Conservation (phyloP, 2,888 invertebrate genomes). For the Drosophila anceps region DNA sequence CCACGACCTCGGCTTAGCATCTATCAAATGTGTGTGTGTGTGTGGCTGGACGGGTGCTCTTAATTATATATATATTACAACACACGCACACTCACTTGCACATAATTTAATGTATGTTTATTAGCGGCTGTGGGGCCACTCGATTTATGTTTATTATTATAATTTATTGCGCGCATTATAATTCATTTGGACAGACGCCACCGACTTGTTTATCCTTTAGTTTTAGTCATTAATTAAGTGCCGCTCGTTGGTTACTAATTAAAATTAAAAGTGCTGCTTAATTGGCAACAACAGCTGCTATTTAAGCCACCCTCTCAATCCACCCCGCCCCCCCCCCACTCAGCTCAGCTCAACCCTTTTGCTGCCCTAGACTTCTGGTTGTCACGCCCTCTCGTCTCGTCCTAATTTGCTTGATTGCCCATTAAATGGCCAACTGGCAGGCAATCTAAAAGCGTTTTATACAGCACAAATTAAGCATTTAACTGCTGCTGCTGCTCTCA, state of each 20-base stretch:
- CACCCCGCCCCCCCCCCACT: background rate
- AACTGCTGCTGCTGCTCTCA: constrained; percentile 9
- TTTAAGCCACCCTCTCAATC: background rate
- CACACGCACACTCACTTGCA: background rate
- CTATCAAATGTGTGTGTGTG: constrained; percentile 51
- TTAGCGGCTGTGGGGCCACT: constrained; percentile 40
- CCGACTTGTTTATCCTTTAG: constrained; percentile 55
- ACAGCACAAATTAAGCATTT: constrained; percentile 56
- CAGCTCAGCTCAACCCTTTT: background rate
- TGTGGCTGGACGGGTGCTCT: constrained; percentile 51
- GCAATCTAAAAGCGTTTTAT: constrained; percentile 46
- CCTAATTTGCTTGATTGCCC: constrained; percentile 54
- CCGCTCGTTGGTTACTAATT: constrained; percentile 66
- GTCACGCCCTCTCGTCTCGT: constrained; percentile 26
- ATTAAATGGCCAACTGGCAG: constrained; percentile 42
- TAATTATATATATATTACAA: constrained; percentile 55
- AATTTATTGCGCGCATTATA: constrained; percentile 70
- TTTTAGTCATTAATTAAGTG: constrained; percentile 72
- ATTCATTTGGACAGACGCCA: constrained; percentile 58
- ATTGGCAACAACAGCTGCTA: constrained; percentile 67
- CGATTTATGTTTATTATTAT: constrained; percentile 72
- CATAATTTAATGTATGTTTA: constrained; percentile 50
- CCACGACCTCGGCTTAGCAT: constrained; percentile 40
- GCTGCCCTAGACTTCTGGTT: background rate
- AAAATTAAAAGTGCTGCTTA: constrained; percentile 74